Evolutionary conservation across 1,140 invertebrate species (phyloP), one percentile per base, ranked within the genome.

Genomic region (Drosophila orena): DNA sequence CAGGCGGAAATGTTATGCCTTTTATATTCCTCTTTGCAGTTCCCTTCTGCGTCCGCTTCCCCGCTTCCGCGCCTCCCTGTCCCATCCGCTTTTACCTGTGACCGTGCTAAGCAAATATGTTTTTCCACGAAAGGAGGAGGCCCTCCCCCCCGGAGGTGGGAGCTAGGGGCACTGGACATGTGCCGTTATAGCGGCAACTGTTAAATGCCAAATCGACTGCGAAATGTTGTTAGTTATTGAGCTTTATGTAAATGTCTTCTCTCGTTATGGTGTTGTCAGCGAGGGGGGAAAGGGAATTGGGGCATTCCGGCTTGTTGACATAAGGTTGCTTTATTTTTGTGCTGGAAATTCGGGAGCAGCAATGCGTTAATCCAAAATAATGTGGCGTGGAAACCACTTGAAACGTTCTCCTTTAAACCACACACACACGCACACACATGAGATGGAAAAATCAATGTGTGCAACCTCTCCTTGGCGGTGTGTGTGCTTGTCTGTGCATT

Each of bases 391-490:
- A 86, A 88, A 88, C 69, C 75, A 88, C 79, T 88, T 76, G 65
- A 79, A 66, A 40, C 27, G 49, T 52, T 64, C 58, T 38, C 60
- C 60, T 20, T 54, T 35, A 73, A 75, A 42, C 44, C 55, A 57
- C 54, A 61, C 34, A 54, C 54, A 57, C 43, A 57, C 35, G 50
- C 17, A 47, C 11, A 46, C 37, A 62, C 10, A 44, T 40, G 35
- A 73, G 76, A 79, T 86, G 83, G 83, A 86, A 88, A 86, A 86
- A 86, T 86, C 83, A 86, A 86, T 88, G 83, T 86, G 76, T 83
- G 66, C 53, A 76, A 55, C 34, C 42, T 58, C 42, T 65, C 43
- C 43, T 66, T 17, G 22, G 17, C 54, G 80, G 81, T 10, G 30
- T 85, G 81, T 72, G 65, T 52, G 75, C 61, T 14, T 30, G 35